phyloP scores from a whole-genome alignment of 2,888 invertebrate species.

The Torymus tubicola region DNA sequence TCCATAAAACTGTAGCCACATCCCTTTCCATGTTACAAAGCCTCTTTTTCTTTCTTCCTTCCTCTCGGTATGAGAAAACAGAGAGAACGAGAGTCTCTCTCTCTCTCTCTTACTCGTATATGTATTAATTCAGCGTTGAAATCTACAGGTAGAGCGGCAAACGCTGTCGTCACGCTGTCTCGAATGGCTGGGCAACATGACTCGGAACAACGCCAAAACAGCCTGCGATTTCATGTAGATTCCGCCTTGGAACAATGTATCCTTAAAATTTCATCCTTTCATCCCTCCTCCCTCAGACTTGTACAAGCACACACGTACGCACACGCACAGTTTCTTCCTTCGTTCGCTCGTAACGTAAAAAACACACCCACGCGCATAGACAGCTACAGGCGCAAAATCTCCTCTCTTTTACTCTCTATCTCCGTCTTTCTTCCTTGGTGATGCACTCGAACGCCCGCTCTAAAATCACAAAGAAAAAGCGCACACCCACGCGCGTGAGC shows the following conservation, averaged over 20 bases:
- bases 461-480: conserved; percentile 22
- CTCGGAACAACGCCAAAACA: conserved; percentile 47
- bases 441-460: not conserved
- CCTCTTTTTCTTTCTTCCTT: too few relatives aligned
- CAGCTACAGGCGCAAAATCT: not conserved
- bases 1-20: not conserved
- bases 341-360: conserved; percentile 34
- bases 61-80: conserved; percentile 30
- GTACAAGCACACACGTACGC: too few relatives aligned
- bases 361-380: conserved; percentile 43
- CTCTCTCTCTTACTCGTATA: conserved; percentile 5
- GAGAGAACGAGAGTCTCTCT: not conserved
- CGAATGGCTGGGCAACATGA: conserved; percentile 36
- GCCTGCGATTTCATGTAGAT: conserved; percentile 53
- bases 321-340: not conserved
- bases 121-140: conserved; percentile 54
- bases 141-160: conserved; percentile 42
- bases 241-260: conserved; percentile 51
- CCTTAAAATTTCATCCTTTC: conserved; percentile 39
- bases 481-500: conserved; percentile 28
- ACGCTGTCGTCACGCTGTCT: conserved; percentile 48
- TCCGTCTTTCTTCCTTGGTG: not conserved
- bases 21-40: not conserved
- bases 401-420: too few relatives aligned
- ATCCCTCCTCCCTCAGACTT: conserved; percentile 7